Evolutionary conservation across 1,140 invertebrate species (phyloP), one percentile per base, ranked within the genome.

Genomic region (Drosophila gunungcola): DNA sequence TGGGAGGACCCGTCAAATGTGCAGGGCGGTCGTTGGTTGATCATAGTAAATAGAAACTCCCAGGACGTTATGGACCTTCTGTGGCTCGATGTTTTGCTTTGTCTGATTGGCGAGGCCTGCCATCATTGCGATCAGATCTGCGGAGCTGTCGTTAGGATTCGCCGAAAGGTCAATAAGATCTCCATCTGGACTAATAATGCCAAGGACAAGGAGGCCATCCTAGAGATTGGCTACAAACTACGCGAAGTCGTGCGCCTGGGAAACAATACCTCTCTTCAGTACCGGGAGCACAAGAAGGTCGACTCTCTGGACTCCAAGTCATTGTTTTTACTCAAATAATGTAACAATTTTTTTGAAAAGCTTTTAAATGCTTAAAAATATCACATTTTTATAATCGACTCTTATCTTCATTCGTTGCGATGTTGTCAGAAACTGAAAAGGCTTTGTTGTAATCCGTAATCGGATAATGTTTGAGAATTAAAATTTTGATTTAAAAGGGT

Each of bases 51-150:
- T 0, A 6, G 29, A 3, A 10, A 2, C 1, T 2, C 1, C 7
- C 16, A 1, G n/a, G 3, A 5, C 25, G 6, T 34, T 10, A 29
- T 34, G 29, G 48, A 51, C n/a, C 13, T 2, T 2, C 11, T 16
- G 10, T 51, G 48, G 48, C 29, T 51, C 1, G 48, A 51, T 12
- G n/a, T 51, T 9, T 7, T 51, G n/a, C 48, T 51, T 4, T 51
- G 48, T n/a, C 9, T 51, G 3, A 51, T 51, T 34, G 48, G 48
- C 27, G 48, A 51, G 48, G 48, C n/a, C n/a, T 51, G 29, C 29
- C 27, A 51, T 10, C 7, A 51, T 7, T 16, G n/a, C n/a, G 48
- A 51, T 34, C 29, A 51, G 9, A 51, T 51, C n/a, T 51, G 48
- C 16, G 48, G 48, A 13, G 48, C 29, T 51, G 3, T 13, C 0